phyloP scores from a whole-genome alignment of 1,140 invertebrate genomes.

The Steinernema feltiae region DNA sequence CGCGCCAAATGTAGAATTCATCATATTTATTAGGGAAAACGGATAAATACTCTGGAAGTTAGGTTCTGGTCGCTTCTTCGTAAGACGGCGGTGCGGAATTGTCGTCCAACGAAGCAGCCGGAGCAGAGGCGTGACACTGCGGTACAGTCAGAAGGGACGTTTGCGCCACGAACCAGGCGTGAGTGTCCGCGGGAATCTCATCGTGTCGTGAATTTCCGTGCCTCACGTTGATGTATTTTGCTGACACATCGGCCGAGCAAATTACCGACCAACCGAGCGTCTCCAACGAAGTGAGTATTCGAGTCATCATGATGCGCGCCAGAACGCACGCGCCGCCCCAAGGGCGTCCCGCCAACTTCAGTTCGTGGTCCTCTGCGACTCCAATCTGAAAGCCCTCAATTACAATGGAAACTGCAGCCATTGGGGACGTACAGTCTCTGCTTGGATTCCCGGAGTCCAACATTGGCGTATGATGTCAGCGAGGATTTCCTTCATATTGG shows the following conservation, averaged over 20 bases:
- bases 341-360: neutral
- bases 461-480: neutral
- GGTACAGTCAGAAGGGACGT: neutral
- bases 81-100: neutral
- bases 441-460: constrained; percentile 1
- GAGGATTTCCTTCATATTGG: neutral
- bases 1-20: too few species aligned
- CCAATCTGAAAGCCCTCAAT: neutral
- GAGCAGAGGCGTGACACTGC: neutral
- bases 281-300: neutral
- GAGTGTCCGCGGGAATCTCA: constrained; percentile 17
- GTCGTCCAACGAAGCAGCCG: neutral
- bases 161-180: constrained; percentile 19
- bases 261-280: constrained; percentile 14
- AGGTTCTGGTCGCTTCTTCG: neutral
- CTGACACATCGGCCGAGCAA: constrained; percentile 21
- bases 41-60: too few species aligned
- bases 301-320: neutral
- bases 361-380: neutral
- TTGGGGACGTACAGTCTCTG: neutral
- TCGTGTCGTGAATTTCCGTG: neutral
- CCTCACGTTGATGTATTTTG: constrained; percentile 2
- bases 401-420: too few species aligned
- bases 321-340: neutral
- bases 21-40: too few species aligned